These are phyloP conservation scores for Bubo bubo DNA, from an alignment of 2,113 vertebrate genomes.

Conservation along the genomic window DNA sequence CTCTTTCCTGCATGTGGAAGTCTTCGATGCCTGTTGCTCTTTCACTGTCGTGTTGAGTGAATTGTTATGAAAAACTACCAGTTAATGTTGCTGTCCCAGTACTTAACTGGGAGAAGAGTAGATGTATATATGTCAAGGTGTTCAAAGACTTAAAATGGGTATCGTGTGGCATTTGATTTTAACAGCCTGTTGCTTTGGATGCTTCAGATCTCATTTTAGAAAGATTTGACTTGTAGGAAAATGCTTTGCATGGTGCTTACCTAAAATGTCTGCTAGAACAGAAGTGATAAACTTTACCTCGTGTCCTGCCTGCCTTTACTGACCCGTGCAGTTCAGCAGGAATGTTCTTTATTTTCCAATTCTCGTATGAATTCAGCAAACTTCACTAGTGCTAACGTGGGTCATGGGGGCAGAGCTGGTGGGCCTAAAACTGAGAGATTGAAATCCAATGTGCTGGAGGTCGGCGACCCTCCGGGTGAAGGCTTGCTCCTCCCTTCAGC, in stretches of 20 bases:
- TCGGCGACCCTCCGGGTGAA: background rate
- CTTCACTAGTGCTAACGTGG: background rate
- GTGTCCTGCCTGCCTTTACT: background rate
- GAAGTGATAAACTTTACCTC: background rate
- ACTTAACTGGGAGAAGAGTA: background rate
- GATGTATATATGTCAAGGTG: background rate
- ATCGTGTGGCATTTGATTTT: background rate
- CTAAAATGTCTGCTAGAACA: background rate
- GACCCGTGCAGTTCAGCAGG: background rate
- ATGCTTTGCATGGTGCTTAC: conserved; percentile 50
- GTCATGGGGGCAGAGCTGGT: conserved; percentile 1
- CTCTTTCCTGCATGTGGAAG: background rate
- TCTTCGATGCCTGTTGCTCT: background rate
- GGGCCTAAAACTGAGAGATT: background rate
- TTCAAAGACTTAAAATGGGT: background rate
- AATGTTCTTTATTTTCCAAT: conserved; percentile 7
- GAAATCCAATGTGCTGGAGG: background rate
- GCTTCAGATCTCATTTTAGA: background rate
- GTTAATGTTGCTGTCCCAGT: background rate
- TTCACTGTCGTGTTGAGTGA: background rate
- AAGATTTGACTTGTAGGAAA: background rate
- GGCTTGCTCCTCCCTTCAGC: background rate
- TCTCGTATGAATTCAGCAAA: background rate
- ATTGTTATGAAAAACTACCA: background rate
- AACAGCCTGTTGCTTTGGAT: background rate